Conservation (phyloP, 1,140 invertebrate species). For the Coboldia fuscipes region DNA sequence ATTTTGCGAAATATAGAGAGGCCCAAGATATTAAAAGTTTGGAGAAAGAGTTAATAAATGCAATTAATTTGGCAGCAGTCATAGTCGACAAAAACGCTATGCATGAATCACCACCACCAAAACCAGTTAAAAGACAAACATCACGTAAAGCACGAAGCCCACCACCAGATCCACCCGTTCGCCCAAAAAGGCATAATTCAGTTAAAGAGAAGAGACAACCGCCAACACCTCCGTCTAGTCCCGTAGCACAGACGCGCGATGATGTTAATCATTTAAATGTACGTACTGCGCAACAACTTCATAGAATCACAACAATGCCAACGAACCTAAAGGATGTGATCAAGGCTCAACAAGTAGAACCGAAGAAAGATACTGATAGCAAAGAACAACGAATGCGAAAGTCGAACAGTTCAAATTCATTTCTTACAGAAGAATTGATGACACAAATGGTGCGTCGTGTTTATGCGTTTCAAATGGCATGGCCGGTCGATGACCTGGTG, state of each 20-base stretch:
- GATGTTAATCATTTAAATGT: not conserved
- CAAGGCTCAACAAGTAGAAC: not conserved
- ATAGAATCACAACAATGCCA: not conserved
- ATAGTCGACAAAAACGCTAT: too few species aligned
- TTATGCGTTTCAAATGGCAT: not conserved
- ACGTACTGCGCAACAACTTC: not conserved
- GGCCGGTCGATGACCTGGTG: too few species aligned
- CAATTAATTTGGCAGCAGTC: too few species aligned
- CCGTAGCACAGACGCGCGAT: not conserved
- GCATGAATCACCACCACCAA: too few species aligned
- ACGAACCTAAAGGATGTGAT: not conserved
- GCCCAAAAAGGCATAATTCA: too few species aligned
- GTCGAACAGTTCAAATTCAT: conserved; percentile 1
- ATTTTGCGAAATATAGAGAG: conserved; percentile 2
- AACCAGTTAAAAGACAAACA: too few species aligned
- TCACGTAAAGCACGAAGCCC: too few species aligned
- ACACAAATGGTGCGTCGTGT: not conserved
- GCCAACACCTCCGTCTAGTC: too few species aligned
- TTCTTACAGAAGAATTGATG: not conserved
- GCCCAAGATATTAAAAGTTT: not conserved
- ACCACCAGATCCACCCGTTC: too few species aligned
- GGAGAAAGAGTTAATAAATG: too few species aligned
- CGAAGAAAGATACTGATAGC: not conserved
- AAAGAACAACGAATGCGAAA: not conserved
- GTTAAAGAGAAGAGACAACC: too few species aligned